phyloP scores from a whole-genome alignment of 2,797 vertebrate genomes.

The Nyctibius grandis region DNA sequence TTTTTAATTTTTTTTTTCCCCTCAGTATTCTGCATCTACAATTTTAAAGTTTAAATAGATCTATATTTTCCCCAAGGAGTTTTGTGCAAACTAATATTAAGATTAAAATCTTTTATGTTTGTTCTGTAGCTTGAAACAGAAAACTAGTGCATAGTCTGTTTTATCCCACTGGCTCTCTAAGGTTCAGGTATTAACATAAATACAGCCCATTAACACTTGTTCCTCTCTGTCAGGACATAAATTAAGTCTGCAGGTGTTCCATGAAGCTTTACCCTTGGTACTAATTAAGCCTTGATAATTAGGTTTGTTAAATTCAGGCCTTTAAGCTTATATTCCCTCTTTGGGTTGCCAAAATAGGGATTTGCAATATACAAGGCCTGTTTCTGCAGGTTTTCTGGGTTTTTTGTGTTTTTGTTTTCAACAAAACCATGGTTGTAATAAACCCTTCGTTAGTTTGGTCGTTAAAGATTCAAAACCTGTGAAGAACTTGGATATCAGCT shows the following conservation, averaged over 20 bases:
- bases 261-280: slow-evolving; percentile 98
- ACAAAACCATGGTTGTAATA: neutral
- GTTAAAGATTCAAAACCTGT: slow-evolving; percentile 1
- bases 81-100: slow-evolving; percentile 70
- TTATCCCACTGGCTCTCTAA: slow-evolving; percentile 76
- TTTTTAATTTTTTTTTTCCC: neutral
- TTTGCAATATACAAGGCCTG: slow-evolving; percentile 45
- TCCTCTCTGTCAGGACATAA: slow-evolving; percentile 99
- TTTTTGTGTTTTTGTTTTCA: neutral
- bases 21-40: slow-evolving; percentile 3
- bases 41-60: slow-evolving; percentile 66
- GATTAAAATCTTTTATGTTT: slow-evolving; percentile 76
- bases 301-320: slow-evolving; percentile 99
- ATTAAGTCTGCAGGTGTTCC: slow-evolving; percentile 99
- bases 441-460: neutral
- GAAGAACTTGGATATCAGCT: slow-evolving; percentile 26
- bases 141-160: slow-evolving; percentile 70
- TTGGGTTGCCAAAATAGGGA: slow-evolving; percentile 74
- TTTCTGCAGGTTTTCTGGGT: neutral
- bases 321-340: slow-evolving; percentile 85
- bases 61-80: slow-evolving; percentile 64
- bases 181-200: slow-evolving; percentile 98
- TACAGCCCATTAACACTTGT: slow-evolving; percentile 99
- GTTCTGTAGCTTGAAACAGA: slow-evolving; percentile 72
- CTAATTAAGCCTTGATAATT: slow-evolving; percentile 99